Base-by-base conservation (phyloP, 2,888 invertebrate species). In the Leucania comma region DNA sequence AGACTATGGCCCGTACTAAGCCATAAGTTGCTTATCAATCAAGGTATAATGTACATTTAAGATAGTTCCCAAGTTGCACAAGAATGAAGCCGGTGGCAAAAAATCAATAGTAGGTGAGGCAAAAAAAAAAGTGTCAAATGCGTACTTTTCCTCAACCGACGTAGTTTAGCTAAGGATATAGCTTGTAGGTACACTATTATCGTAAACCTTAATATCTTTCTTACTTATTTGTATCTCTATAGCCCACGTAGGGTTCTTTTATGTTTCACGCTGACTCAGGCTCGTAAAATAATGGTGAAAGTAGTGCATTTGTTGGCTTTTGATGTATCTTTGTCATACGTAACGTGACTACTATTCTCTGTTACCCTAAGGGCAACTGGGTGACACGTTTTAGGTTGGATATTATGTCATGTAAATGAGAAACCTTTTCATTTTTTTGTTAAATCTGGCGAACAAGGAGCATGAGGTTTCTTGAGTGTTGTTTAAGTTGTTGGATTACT, bases 251-350 rank as follows among this genome's bases (percentile, higher is more conserved):
- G 48, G 42, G 60, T 54, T 35, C 57, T 57, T 70, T 80, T 81
- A 82, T 78, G 57, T 50, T 57, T 38, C 53, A 58, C 57, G 42
- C 66, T 71, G 74, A 62, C 74, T 72, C 46, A 66, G 42, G 9
- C 2, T 82, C 79, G 74, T 80, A 78, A 81, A 82, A 54, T 65
- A 48, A 75, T 82, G 66, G 58, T 60, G 50, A 57, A 78, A 71
- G 53, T 70, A 59, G 51, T 67, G 54, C 60, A 50, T 54, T 29
- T 58, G 66, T 69, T 50, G 24, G 29, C 46, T 69, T 68, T 78
- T 80, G 58, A 80, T 65, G 54, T 75, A 65, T 54, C 75, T 38
- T 48, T 12, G n/a, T 38, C 51, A 58, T 79, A 53, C 22, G 38
- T 57, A 59, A 80, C 75, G 80, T 77, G 74, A 54, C 63, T 35